Evolutionary conservation across 2,797 vertebrate genomes (phyloP).

Genomic region (Schizopygopsis pylzovi): DNA sequence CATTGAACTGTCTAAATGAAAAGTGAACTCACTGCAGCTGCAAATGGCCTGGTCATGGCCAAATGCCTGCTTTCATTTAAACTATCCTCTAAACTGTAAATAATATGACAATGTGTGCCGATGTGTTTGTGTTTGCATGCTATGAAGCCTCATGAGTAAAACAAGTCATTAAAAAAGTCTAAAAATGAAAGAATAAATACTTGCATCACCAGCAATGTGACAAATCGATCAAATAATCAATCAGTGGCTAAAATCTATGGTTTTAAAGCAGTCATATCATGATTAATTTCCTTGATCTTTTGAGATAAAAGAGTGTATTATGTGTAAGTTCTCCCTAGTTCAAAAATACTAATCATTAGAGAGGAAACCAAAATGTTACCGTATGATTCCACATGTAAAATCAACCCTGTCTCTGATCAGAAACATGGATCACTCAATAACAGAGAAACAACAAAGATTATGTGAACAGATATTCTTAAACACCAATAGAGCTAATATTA

Average conservation of each 20-base stretch:
- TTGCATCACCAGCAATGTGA: neutral
- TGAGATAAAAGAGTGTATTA: neutral
- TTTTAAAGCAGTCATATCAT: neutral
- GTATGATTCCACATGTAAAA: neutral
- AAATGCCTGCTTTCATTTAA: slow-evolving; percentile 10
- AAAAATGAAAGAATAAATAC: neutral
- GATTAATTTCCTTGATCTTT: neutral
- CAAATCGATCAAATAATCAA: neutral
- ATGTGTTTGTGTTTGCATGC: neutral
- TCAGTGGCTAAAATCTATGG: neutral
- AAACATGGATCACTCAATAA: neutral
- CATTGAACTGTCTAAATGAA: slow-evolving; percentile 5
- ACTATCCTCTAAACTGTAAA: neutral
- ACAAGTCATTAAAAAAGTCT: neutral
- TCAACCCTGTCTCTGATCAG: neutral
- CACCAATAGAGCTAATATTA: neutral
- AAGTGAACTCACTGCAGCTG: neutral
- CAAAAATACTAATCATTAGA: neutral
- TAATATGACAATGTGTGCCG: neutral
- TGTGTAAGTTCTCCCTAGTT: neutral
- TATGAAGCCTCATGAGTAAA: neutral
- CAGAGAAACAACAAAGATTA: neutral
- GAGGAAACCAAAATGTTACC: neutral
- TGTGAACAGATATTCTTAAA: neutral
- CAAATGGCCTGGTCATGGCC: neutral